Evolutionary conservation across 2,888 invertebrate genomes (phyloP).

Genomic region (Nasonovia ribisnigri): DNA sequence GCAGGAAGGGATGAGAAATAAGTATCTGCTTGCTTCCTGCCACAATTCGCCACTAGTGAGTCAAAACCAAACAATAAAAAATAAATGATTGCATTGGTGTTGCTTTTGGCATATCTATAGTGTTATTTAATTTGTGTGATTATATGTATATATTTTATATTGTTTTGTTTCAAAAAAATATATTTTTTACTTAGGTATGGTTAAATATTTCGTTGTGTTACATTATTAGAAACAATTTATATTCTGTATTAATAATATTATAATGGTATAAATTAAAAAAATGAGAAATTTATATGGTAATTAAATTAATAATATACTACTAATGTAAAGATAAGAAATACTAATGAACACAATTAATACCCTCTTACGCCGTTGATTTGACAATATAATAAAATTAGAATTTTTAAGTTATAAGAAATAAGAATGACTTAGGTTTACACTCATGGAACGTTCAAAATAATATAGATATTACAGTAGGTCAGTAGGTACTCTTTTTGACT

Average conservation of each 20-base stretch:
- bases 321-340: neutral
- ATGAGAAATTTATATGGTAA: neutral
- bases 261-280: neutral
- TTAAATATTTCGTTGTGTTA: neutral
- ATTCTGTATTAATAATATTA: neutral
- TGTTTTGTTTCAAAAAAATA: neutral
- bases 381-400: neutral
- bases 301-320: neutral
- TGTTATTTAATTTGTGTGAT: too few relatives aligned
- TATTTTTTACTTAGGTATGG: neutral
- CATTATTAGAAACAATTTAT: neutral
- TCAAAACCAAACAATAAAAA: too few relatives aligned
- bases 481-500: neutral
- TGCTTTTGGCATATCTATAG: too few relatives aligned
- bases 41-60: too few relatives aligned
- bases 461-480: neutral
- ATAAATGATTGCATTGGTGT: too few relatives aligned
- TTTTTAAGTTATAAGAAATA: neutral
- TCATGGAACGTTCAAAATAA: neutral
- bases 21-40: too few relatives aligned
- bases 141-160: neutral
- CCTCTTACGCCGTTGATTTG: neutral
- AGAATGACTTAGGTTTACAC: neutral
- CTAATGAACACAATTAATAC: neutral
- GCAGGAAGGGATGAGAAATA: too few relatives aligned